These are phyloP conservation scores for Tenthredo mesomela DNA, from an alignment of 2,888 invertebrate genomes.

Conservation along the genomic window DNA sequence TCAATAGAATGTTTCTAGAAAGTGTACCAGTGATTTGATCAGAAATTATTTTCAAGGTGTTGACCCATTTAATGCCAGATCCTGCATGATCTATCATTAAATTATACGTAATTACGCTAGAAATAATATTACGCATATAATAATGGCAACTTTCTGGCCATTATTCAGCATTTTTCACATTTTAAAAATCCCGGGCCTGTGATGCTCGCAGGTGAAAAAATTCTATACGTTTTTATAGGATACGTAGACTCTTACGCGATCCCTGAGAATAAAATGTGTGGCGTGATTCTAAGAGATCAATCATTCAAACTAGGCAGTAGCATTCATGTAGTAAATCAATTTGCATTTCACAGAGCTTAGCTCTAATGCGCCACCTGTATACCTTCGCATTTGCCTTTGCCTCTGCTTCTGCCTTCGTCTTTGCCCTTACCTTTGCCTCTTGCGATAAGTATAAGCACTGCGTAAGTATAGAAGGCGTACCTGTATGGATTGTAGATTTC, in stretches of 20 bases:
- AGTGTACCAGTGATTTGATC: too few relatives aligned
- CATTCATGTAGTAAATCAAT: constrained; percentile 59
- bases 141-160: not conserved
- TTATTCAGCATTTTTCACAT: not conserved
- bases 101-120: not conserved
- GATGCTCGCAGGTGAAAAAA: not conserved
- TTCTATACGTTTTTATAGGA: not conserved
- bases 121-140: not conserved
- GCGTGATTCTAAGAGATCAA: constrained; percentile 60
- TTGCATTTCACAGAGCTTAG: constrained; percentile 58
- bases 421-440: not conserved
- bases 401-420: not conserved
- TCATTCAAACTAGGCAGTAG: constrained; percentile 58
- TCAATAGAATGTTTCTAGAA: too few relatives aligned
- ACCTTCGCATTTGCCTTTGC: not conserved
- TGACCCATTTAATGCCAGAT: not conserved
- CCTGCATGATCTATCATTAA: not conserved
- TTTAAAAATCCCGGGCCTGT: not conserved
- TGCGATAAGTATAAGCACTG: constrained; percentile 35
- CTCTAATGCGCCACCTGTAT: constrained; percentile 12
- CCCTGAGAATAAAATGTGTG: constrained; percentile 42
- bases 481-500: constrained; percentile 11
- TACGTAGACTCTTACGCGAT: not conserved
- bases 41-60: too few relatives aligned
- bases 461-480: not conserved